Percentiles rank a stretch among this genome's conserved stretches.
These are phyloP conservation scores for Morone saxatilis DNA, from an alignment of 2,113 vertebrate genomes.

Conservation along the genomic window DNA sequence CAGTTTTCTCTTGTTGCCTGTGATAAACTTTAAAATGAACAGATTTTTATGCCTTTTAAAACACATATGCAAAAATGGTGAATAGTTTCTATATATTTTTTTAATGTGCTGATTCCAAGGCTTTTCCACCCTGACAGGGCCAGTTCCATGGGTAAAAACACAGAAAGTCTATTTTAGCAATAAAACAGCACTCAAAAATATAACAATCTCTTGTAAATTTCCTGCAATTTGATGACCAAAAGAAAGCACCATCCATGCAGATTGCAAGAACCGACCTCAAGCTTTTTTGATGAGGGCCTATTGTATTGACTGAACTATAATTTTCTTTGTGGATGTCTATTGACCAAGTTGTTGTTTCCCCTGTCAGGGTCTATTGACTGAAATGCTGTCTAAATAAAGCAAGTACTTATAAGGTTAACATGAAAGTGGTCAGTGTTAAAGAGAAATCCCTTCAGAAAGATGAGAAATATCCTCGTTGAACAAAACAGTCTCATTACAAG, in stretches of 20 bases:
- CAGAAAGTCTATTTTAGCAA: not conserved
- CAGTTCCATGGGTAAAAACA: not conserved
- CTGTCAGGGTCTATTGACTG: slow-evolving; percentile 17
- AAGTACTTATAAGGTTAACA: not conserved
- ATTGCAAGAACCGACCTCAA: not conserved
- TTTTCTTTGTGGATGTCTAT: slow-evolving; percentile 37
- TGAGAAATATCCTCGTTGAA: not conserved
- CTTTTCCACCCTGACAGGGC: not conserved
- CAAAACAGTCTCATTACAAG: not conserved
- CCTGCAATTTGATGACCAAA: not conserved
- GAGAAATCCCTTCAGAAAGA: not conserved
- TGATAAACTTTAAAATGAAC: slow-evolving; percentile 11
- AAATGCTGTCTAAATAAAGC: slow-evolving; percentile 20
- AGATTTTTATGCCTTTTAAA: not conserved
- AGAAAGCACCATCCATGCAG: not conserved
- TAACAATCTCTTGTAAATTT: not conserved
- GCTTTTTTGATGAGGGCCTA: slow-evolving; percentile 5
- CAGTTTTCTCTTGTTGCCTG: not conserved
- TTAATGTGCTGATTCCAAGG: not conserved
- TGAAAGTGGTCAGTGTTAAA: not conserved
- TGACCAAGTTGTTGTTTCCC: slow-evolving; percentile 28
- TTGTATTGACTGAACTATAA: slow-evolving; percentile 40
- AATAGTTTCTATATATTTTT: not conserved
- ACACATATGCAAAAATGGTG: not conserved
- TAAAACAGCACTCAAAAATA: not conserved